Conservation (phyloP, 2,888 invertebrate species). For the Gastrophysa polygoni region DNA sequence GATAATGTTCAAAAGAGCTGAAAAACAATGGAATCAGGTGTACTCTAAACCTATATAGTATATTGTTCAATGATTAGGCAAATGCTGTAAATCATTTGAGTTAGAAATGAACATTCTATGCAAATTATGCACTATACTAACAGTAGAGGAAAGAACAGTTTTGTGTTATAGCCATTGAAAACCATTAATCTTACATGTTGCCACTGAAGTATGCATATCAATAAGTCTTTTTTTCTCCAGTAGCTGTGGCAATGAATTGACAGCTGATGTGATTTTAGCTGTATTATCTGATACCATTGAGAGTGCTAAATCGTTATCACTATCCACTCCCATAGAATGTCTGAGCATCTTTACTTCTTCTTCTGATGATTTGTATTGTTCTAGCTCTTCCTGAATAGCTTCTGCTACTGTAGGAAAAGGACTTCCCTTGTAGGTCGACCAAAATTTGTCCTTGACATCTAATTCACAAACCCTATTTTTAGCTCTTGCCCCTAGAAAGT, state of each 20-base stretch:
- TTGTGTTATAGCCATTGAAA: too few relatives aligned
- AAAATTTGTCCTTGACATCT: conserved; percentile 87
- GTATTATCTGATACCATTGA: conserved; percentile 92
- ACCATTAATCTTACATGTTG: conserved; percentile 71
- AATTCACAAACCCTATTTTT: conserved; percentile 91
- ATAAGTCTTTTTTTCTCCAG: conserved; percentile 97
- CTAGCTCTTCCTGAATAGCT: conserved; percentile 97
- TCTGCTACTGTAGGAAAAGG: conserved; percentile 96
- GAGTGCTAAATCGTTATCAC: conserved; percentile 83
- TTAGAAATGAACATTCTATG: too few relatives aligned
- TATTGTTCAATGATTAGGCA: too few relatives aligned
- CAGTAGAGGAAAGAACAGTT: too few relatives aligned
- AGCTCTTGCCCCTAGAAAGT: conserved; percentile 65
- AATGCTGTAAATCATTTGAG: too few relatives aligned
- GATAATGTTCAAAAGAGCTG: conserved; percentile 79
- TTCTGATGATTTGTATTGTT: conserved; percentile 88
- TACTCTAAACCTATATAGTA: too few relatives aligned
- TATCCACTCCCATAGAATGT: conserved; percentile 91
- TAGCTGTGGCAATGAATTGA: conserved; percentile 94
- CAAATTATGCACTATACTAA: too few relatives aligned
- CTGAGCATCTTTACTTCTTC: conserved; percentile 96
- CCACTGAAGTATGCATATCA: conserved; percentile 98
- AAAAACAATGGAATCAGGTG: too few relatives aligned
- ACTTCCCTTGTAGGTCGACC: conserved; percentile 92
- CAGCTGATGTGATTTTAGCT: conserved; percentile 90